phyloP scores from a whole-genome alignment of 2,888 invertebrate genomes.

The Vesta saturnalis region DNA sequence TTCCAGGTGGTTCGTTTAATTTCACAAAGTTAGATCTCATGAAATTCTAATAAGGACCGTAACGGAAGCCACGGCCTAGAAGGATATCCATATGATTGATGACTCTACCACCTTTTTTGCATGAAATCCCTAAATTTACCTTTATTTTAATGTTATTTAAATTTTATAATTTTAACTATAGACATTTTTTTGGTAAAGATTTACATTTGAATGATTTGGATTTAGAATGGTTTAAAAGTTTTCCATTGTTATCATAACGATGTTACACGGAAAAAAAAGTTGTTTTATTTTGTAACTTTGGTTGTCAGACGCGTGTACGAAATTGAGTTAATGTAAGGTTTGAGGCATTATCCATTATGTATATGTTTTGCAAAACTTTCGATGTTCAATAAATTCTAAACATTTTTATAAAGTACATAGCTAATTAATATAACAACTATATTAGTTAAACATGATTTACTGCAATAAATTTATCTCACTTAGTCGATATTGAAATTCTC shows the following conservation, averaged over 20 bases:
- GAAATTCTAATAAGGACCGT: slow-evolving; percentile 15
- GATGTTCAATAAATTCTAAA: no score
- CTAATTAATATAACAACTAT: no score
- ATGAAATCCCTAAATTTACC: background rate
- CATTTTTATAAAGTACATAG: no score
- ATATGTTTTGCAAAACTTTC: no score
- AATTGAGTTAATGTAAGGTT: no score
- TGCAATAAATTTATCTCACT: no score
- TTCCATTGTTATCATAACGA: background rate
- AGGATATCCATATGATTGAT: slow-evolving; percentile 13
- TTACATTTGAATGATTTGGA: slow-evolving; percentile 5
- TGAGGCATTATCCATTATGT: no score
- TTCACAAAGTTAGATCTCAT: slow-evolving; percentile 13
- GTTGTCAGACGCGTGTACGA: no score
- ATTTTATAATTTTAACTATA: background rate
- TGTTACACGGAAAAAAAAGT: background rate
- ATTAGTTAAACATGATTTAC: no score
- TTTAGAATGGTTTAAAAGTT: background rate
- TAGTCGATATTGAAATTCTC: no score
- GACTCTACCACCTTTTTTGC: background rate
- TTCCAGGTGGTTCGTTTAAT: slow-evolving; percentile 15
- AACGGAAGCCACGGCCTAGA: slow-evolving; percentile 10
- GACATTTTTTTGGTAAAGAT: background rate
- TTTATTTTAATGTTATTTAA: background rate
- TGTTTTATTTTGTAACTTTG: no score